Percentiles rank a stretch among this genome's conserved stretches.
These are phyloP conservation scores for Drosophila tropicalis DNA, from an alignment of 1,140 invertebrate genomes.

Conservation along the genomic window DNA sequence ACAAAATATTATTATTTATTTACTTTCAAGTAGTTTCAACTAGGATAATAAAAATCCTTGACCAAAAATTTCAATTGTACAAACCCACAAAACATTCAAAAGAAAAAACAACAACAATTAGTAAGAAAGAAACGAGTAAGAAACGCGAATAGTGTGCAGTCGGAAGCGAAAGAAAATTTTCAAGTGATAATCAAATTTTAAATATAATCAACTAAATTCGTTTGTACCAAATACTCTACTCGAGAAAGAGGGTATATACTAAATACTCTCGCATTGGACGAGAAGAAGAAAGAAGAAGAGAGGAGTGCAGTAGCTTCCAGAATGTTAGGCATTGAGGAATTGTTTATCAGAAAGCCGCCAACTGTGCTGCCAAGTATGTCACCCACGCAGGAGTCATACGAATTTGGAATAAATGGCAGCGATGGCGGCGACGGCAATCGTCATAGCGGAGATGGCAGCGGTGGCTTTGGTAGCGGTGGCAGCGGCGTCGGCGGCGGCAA, in stretches of 20 bases:
- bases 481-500: background rate
- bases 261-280: conserved; percentile 1
- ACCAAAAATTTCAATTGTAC: conserved; percentile 38
- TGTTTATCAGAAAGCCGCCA: conserved; percentile 54
- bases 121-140: no score
- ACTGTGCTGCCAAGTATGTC: conserved; percentile 49
- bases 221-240: conserved; percentile 11
- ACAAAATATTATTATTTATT: conserved; percentile 46
- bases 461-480: conserved; percentile 11
- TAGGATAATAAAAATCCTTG: conserved; percentile 6
- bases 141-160: conserved; percentile 5
- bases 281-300: no score
- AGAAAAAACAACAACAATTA: no score
- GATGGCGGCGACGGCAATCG: conserved; percentile 29
- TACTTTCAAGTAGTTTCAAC: conserved; percentile 18
- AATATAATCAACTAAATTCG: conserved; percentile 41
- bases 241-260: background rate
- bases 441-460: background rate
- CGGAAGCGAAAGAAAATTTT: conserved; percentile 61
- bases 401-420: conserved; percentile 52
- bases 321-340: conserved; percentile 64
- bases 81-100: background rate
- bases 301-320: background rate
- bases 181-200: conserved; percentile 68
- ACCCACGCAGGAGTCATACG: conserved; percentile 58